phyloP scores from a whole-genome alignment of 2,888 invertebrate species.

The Trissoscelio sp. region DNA sequence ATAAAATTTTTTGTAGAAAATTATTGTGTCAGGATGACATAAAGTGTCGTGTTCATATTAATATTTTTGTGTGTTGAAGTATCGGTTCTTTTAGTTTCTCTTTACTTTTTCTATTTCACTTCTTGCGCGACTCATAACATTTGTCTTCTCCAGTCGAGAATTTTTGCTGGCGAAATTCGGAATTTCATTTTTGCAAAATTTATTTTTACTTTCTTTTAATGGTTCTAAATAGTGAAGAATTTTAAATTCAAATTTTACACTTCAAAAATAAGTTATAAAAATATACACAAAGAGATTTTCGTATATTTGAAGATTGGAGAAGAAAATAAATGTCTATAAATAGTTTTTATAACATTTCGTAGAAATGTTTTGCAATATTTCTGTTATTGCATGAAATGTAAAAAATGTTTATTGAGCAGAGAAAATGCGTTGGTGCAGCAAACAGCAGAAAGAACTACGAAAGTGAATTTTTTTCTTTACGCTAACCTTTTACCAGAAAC shows the following conservation, averaged over 20 bases:
- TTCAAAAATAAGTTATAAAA: neutral
- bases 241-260: neutral
- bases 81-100: neutral
- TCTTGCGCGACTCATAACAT: conserved; percentile 17
- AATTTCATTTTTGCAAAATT: neutral
- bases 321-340: neutral
- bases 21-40: neutral
- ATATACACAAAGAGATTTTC: neutral
- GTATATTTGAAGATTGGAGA: neutral
- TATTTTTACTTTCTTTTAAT: neutral
- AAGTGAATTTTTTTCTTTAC: conserved; percentile 1
- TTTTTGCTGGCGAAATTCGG: too few species aligned
- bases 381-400: neutral
- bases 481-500: neutral
- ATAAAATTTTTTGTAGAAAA: neutral
- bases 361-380: neutral
- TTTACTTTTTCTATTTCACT: conserved; percentile 15
- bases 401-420: conserved; percentile 24
- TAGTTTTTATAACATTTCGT: neutral
- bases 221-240: neutral
- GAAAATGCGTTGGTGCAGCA: conserved; percentile 10
- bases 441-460: neutral
- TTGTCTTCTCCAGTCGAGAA: conserved; percentile 8
- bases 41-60: conserved; percentile 26
- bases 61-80: conserved; percentile 9